Conservation (phyloP, 1,140 invertebrate genomes). For the Phymorhynchus buccinoides region DNA sequence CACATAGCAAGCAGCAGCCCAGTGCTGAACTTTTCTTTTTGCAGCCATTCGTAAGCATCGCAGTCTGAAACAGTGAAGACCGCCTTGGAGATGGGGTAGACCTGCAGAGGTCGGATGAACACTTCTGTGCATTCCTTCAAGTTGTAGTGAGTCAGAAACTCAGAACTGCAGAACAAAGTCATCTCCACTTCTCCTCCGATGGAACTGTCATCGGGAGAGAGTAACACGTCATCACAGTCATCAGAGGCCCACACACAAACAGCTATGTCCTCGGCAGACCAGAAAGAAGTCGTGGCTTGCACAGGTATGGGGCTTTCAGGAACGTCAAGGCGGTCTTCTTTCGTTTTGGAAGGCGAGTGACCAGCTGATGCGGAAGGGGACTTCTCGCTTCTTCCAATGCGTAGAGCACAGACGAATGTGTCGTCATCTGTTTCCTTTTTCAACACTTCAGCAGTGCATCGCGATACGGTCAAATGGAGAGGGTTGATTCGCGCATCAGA, state of each 20-base stretch:
- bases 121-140: slow-evolving; percentile 47
- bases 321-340: neutral
- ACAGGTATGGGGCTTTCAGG: neutral
- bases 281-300: slow-evolving; percentile 28
- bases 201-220: slow-evolving; percentile 24
- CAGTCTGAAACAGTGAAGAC: slow-evolving; percentile 66
- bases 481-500: slow-evolving; percentile 39
- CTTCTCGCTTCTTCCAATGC: slow-evolving; percentile 37
- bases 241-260: slow-evolving; percentile 45
- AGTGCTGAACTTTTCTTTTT: slow-evolving; percentile 55
- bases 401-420: slow-evolving; percentile 45
- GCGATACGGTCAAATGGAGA: slow-evolving; percentile 47
- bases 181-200: slow-evolving; percentile 5
- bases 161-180: slow-evolving; percentile 48
- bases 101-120: slow-evolving; percentile 48
- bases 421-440: slow-evolving; percentile 41
- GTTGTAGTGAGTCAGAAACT: slow-evolving; percentile 60
- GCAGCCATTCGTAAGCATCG: slow-evolving; percentile 55
- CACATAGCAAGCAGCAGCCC: slow-evolving; percentile 57
- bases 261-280: slow-evolving; percentile 46
- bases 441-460: slow-evolving; percentile 24
- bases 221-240: neutral
- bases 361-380: neutral
- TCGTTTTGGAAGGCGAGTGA: neutral
- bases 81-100: slow-evolving; percentile 59